phyloP scores from a whole-genome alignment of 2,888 invertebrate species.

The Altica lythri region DNA sequence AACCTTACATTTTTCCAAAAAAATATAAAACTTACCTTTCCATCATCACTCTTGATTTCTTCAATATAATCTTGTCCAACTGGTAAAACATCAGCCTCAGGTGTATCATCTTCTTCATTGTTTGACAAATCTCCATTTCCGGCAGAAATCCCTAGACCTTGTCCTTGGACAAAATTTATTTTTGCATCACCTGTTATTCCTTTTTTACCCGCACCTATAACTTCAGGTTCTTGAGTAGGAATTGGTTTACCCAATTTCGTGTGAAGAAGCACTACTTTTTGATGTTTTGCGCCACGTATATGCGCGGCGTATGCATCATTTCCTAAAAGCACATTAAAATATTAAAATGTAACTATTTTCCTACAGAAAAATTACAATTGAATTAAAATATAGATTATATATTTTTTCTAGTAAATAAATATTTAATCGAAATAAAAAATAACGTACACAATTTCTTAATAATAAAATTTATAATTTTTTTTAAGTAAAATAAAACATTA shows the following conservation, averaged over 20 bases:
- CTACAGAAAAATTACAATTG: no score
- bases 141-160: constrained; percentile 67
- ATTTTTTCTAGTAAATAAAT: no score
- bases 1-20: neutral
- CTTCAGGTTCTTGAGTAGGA: constrained; percentile 92
- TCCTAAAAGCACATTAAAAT: constrained; percentile 62
- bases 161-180: constrained; percentile 83
- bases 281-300: constrained; percentile 96
- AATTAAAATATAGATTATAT: constrained; percentile 9
- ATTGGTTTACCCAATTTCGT: constrained; percentile 97
- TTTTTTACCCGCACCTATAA: constrained; percentile 65
- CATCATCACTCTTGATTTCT: constrained; percentile 93
- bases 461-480: no score
- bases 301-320: constrained; percentile 98
- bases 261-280: constrained; percentile 95
- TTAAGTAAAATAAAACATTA: no score
- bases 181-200: constrained; percentile 71
- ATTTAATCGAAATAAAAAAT: no score
- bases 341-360: no score
- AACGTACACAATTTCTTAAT: no score
- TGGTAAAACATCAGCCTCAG: constrained; percentile 84
- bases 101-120: constrained; percentile 59
- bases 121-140: constrained; percentile 56
- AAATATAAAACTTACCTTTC: constrained; percentile 62
- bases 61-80: constrained; percentile 97